Evolutionary conservation across 64 coral and sea anemone species (phyloP), one percentile per base, ranked within the genome.

Genomic region (Astreopora myriophthalma): DNA sequence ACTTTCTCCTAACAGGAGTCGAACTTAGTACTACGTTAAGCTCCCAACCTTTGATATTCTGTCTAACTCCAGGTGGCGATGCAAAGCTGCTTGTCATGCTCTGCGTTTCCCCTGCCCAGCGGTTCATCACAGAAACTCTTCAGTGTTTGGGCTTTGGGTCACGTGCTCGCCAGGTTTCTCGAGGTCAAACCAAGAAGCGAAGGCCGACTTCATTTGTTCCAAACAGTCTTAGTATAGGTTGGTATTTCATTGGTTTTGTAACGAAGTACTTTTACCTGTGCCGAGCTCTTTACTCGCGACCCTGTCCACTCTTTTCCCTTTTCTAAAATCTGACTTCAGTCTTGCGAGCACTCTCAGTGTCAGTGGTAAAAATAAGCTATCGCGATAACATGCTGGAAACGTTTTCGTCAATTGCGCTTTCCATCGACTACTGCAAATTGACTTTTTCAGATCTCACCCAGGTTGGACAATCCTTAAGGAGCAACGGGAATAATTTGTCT

Each of bases 131-230:
- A 32, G 96, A 98, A 95, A 98, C 96, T 40, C 83, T 95, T 29
- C 96, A 98, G 44, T 98, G 96, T 87, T 42, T 98, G 27, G 96
- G 96, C 55, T 98, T 98, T 72, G 96, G 96, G 42, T 98, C 96
- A 89, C 93, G 96, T 79, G 96, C 96, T 48, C 94, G 96, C 9
- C 96, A 98, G 28, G 96, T 98, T 16, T 93, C 96, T 27, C 93
- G 96, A 51, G 96, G 96, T 34, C 93, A 94, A 46, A 85, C 93
- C 35, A 95, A 98, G 96, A 98, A 98, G 79, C 79, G 96, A 19
- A 71, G 96, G 23, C 95, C 95, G 23, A 96, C 95, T 9, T 96
- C 95, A 86, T 96, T 96, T 28, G 91, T 93, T 35, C 95, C 95
- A 0, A 85, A 85, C 69, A 83, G 34, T 28, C 61, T 96, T 0